These are phyloP conservation scores for Quadroppia sp. DNA, from an alignment of 2,888 invertebrate species.

Conservation along the genomic window DNA sequence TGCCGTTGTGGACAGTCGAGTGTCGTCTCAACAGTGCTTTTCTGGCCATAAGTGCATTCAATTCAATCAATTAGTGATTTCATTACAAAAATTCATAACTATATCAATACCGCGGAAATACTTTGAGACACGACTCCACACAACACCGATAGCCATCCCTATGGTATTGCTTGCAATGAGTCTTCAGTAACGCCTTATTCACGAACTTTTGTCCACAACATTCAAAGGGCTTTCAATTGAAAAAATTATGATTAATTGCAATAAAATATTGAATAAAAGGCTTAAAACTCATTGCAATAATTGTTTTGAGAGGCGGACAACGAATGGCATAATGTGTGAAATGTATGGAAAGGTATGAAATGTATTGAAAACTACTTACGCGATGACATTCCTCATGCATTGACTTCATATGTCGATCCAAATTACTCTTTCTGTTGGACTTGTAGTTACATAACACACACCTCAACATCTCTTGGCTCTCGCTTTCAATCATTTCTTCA, in stretches of 20 bases:
- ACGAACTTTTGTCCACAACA: constrained; percentile 23
- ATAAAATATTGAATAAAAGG: too few species aligned
- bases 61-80: background rate
- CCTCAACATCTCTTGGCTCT: constrained; percentile 40
- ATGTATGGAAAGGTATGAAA: background rate
- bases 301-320: too few species aligned
- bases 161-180: constrained; percentile 2
- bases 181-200: constrained; percentile 16
- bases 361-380: background rate
- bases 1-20: constrained; percentile 55
- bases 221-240: background rate
- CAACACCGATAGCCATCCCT: constrained; percentile 16
- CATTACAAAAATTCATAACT: background rate
- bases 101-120: constrained; percentile 13
- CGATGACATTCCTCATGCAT: constrained; percentile 20
- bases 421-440: constrained; percentile 55
- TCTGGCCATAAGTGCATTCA: constrained; percentile 47
- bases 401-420: constrained; percentile 51
- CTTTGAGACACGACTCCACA: constrained; percentile 3
- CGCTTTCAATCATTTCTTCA: background rate
- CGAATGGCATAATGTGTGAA: too few species aligned
- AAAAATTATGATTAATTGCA: background rate
- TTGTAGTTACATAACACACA: constrained; percentile 54
- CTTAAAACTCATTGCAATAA: too few species aligned
- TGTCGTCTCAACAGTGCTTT: constrained; percentile 55